Percentiles rank a stretch among this genome's conserved stretches.
phyloP scores from a whole-genome alignment of 2,113 vertebrate genomes.

The Oncorhynchus clarkii region DNA sequence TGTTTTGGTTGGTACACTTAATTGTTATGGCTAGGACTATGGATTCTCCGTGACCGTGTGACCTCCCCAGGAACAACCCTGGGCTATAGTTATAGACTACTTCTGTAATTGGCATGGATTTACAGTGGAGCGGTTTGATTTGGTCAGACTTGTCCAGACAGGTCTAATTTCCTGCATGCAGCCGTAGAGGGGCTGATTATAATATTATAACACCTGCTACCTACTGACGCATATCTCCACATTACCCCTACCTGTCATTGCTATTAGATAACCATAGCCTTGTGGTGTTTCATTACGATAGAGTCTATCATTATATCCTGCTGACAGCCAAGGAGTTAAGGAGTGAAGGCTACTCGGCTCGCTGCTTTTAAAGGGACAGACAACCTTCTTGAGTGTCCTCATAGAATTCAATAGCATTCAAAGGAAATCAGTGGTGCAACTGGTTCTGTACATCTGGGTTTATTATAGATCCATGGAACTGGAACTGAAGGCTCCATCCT shows the following conservation, averaged over 20 bases:
- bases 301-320: conserved; percentile 11
- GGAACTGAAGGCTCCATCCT: neutral
- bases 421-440: no score
- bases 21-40: no score
- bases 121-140: no score
- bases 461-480: neutral
- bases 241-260: conserved; percentile 21
- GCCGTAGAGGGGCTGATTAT: neutral
- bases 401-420: neutral
- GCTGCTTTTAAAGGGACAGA: conserved; percentile 23
- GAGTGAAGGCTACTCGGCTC: neutral
- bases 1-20: no score
- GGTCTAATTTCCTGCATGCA: no score
- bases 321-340: conserved; percentile 17
- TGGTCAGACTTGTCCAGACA: no score
- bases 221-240: conserved; percentile 5
- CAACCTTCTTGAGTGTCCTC: neutral
- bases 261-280: conserved; percentile 22
- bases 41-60: no score
- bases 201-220: conserved; percentile 7
- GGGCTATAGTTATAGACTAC: no score
- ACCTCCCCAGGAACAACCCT: no score
- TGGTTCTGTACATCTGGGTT: no score
- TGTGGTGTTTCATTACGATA: conserved; percentile 46
- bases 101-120: no score